Evolutionary conservation across 2,888 invertebrate genomes (phyloP).

Genomic region (Helobdella robusta): DNA sequence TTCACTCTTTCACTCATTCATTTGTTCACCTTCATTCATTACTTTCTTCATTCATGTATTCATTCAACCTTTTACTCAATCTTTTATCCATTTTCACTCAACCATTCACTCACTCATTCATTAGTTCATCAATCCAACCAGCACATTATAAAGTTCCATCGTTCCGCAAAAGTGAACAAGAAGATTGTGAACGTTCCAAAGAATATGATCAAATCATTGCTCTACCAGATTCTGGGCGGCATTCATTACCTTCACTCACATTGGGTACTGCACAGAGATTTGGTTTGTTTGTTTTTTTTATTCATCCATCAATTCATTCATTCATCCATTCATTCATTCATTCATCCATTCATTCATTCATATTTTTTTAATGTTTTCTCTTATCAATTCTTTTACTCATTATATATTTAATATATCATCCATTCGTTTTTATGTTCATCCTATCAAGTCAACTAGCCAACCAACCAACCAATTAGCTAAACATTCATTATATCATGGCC

Average conservation of each 20-base stretch:
- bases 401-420: neutral
- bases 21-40: too few relatives aligned
- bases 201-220: conserved; percentile 73
- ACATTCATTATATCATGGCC: too few relatives aligned
- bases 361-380: neutral
- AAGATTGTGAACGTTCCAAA: conserved; percentile 90
- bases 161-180: conserved; percentile 93
- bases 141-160: conserved; percentile 96
- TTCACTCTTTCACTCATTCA: too few relatives aligned
- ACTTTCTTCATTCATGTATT: too few relatives aligned
- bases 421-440: conserved; percentile 33
- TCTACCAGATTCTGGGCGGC: conserved; percentile 95
- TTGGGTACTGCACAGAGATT: conserved; percentile 94
- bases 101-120: too few relatives aligned
- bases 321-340: too few relatives aligned
- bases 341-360: neutral
- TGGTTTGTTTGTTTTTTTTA: conserved; percentile 59
- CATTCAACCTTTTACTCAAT: too few relatives aligned
- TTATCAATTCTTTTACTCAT: neutral
- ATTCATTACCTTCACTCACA: conserved; percentile 97
- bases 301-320: too few relatives aligned
- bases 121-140: too few relatives aligned
- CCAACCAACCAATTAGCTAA: too few relatives aligned
- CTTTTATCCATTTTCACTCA: too few relatives aligned
- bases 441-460: too few relatives aligned